Conservation (phyloP, 2,888 invertebrate genomes). For the Gortyna flavago region DNA sequence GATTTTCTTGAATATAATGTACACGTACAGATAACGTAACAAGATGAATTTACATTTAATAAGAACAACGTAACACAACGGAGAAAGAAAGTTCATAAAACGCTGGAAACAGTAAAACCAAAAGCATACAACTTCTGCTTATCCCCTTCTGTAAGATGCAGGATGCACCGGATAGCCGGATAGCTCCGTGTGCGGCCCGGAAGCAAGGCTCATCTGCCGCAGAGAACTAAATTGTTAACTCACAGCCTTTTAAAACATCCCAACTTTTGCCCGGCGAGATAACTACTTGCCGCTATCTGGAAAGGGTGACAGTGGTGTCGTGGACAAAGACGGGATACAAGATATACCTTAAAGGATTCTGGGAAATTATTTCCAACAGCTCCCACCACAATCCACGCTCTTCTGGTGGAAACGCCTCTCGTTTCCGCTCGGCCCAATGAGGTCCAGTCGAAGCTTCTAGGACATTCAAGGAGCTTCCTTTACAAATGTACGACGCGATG, state of each 20-base stretch:
- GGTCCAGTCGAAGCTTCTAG: not conserved
- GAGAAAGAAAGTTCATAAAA: not conserved
- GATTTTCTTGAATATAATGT: not conserved
- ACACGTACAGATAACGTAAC: not conserved
- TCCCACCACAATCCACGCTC: not conserved
- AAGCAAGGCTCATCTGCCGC: constrained; percentile 66
- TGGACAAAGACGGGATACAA: not conserved
- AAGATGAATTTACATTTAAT: not conserved
- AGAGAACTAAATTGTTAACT: constrained; percentile 73
- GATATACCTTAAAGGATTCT: not conserved
- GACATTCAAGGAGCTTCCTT: not conserved
- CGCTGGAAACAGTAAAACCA: constrained; percentile 1
- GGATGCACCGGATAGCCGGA: constrained; percentile 14
- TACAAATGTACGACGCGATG: not conserved
- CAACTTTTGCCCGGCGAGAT: constrained; percentile 58
- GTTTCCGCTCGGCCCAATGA: not conserved
- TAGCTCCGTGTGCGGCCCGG: constrained; percentile 11
- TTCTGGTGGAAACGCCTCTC: not conserved
- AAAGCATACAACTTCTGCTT: constrained; percentile 9
- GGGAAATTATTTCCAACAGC: not conserved
- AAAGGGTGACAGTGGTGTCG: not conserved
- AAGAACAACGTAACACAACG: not conserved
- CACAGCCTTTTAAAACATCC: constrained; percentile 71
- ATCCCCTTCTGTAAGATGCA: constrained; percentile 6
- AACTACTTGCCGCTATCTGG: constrained; percentile 38